Base-by-base conservation (phyloP, 2,797 vertebrate species). In the Anolis apletophallus region DNA sequence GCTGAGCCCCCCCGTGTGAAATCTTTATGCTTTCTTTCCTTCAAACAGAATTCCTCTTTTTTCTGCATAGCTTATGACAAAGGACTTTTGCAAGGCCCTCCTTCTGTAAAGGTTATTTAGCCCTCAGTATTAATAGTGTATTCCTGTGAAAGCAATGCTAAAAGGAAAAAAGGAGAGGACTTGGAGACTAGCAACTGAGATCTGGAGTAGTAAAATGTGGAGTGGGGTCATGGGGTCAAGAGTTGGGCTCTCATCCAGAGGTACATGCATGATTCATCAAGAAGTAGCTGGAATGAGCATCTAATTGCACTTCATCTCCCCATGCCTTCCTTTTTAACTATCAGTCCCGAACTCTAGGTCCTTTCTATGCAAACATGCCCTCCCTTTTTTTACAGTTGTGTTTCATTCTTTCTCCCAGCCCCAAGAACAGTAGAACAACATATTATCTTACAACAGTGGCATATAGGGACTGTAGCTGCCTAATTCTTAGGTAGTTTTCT, bases 211-310 rank as follows among this genome's bases (percentile, higher is more conserved):
- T 88, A 1, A 91, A 91, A 92, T 81, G 90, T 91, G 72, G 52
- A 80, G 90, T 86, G 72, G 91, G 89, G 90, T 87, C 93, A 91
- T 80, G 83, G 54, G 92, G 93, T 94, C 94, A 92, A 93, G 93
- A 95, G 89, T 90, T 94, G 91, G 93, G 92, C 88, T 91, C 88
- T 94, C 85, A 84, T 90, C 92, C 89, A 89, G 88, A 90, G 90
- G 88, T 3, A 0, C 75, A 73, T 90, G 90, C 85, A 85, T 92
- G 93, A 89, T 93, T 95, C 93, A 89, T 95, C 90, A 94, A 91
- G 92, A 94, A 91, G 86, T 89, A 91, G 91, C 88, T 85, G 90
- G 93, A 92, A 94, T 94, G 92, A 95, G 87, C 85, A 85, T 13
- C 92, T 90, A 89, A 91, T 93, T 91, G 85, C 89, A 89, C 16